Percentiles rank a stretch among this genome's conserved stretches.
These are phyloP conservation scores for Pristionchus mayeri DNA, from an alignment of 2,888 invertebrate species.

Conservation along the genomic window DNA sequence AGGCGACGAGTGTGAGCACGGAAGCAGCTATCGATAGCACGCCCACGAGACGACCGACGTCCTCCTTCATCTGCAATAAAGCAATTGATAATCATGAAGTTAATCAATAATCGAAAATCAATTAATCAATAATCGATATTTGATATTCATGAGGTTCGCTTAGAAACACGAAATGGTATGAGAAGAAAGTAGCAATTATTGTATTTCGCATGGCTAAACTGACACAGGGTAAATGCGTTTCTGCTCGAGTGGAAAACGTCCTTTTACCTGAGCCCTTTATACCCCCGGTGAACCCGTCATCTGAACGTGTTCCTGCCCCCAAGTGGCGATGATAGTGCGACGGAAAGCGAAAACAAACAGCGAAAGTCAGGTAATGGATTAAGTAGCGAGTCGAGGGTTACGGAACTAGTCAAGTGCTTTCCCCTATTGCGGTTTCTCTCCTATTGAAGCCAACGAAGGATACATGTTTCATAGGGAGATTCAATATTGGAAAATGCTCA, in stretches of 20 bases:
- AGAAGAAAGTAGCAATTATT: too few species aligned
- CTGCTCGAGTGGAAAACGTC: too few species aligned
- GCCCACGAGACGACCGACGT: constrained; percentile 25
- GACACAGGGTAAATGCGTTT: too few species aligned
- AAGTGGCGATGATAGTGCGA: constrained; percentile 35
- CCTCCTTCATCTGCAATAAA: constrained; percentile 45
- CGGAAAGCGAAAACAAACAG: constrained; percentile 37
- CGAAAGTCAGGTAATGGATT: constrained; percentile 2
- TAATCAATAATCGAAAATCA: too few species aligned
- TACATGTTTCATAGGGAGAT: neutral
- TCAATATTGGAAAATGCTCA: neutral
- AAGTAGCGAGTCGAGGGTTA: constrained; percentile 6
- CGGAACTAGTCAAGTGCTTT: constrained; percentile 37
- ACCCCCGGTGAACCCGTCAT: neutral
- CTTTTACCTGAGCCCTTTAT: neutral
- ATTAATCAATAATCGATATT: too few species aligned
- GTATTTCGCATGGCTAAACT: too few species aligned
- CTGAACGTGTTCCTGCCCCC: constrained; percentile 21
- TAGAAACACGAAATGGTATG: too few species aligned
- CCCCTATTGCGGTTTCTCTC: neutral
- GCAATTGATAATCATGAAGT: too few species aligned
- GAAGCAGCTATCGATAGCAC: constrained; percentile 9
- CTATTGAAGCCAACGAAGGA: neutral
- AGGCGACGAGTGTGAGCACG: neutral
- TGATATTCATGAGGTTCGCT: too few species aligned